Conservation (phyloP, 2,797 vertebrate species). For the Sebastes vulpes region DNA sequence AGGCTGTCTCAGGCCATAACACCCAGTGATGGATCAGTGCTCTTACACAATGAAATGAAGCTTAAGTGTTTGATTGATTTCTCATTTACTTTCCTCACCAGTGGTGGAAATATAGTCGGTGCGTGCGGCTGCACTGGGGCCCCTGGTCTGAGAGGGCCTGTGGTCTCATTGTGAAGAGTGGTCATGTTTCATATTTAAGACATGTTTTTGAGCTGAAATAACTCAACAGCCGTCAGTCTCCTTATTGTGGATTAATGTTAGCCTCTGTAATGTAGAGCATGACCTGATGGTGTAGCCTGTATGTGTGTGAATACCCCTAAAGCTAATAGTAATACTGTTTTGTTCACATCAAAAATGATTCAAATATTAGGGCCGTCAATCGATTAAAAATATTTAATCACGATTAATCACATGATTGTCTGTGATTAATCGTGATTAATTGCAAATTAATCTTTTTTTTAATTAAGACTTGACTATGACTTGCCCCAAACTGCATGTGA, state of each 20-base stretch:
- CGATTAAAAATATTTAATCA: too few relatives aligned
- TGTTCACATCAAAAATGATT: background rate
- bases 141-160: slow-evolving; percentile 1
- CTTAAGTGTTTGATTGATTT: slow-evolving; percentile 74
- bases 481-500: too few relatives aligned
- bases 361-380: background rate
- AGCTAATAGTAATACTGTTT: background rate
- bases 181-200: slow-evolving; percentile 36
- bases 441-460: too few relatives aligned
- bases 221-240: slow-evolving; percentile 16
- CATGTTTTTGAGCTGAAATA: slow-evolving; percentile 23
- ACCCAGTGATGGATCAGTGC: slow-evolving; percentile 75
- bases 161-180: slow-evolving; percentile 27
- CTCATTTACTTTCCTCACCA: slow-evolving; percentile 65
- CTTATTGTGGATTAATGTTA: slow-evolving; percentile 29
- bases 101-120: slow-evolving; percentile 41
- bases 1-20: slow-evolving; percentile 57
- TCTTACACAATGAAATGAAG: slow-evolving; percentile 71
- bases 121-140: background rate
- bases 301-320: background rate
- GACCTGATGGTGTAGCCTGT: background rate
- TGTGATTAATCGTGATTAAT: too few relatives aligned
- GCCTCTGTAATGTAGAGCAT: slow-evolving; percentile 12
- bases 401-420: too few relatives aligned
- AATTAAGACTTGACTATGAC: too few relatives aligned